Evolutionary conservation across 1,140 invertebrate genomes (phyloP), one percentile per base, ranked within the genome.

Genomic region (Drosophila chauvacae): DNA sequence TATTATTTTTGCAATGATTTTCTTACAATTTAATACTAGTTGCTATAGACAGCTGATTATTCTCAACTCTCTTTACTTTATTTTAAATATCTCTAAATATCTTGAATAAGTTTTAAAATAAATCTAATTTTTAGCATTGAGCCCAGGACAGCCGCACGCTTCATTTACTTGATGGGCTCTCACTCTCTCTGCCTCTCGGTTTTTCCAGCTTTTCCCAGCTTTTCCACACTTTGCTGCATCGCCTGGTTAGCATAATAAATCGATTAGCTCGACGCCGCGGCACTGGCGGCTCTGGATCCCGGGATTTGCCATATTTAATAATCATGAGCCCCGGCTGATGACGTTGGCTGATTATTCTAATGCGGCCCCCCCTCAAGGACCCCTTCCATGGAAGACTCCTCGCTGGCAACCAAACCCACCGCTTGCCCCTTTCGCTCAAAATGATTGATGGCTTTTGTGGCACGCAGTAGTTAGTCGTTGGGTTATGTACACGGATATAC

Each of bases 391-490:
- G 58, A 41, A 51, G 58, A 41, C 57, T 45, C 50, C 51, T 55
- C 18, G 13, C 39, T 50, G 45, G 37, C 41, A 65, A 10, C 41
- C 55, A 57, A 51, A 20, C 28, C 78, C 69, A 60, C 77, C 74
- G 85, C 78, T 90, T 90, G 81, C 85, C 85, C 85, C 85, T 90
- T 90, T 90, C 85, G 86, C 81, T 90, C 81, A 79, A 71, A 90
- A 90, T 90, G 85, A 90, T 90, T 90, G 85, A 90, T 90, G 85
- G 85, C 71, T 90, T 85, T 90, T 90, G 81, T 90, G 85, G 80
- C 81, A 77, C 85, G 85, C 84, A 75, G 68, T 64, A 77, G 70
- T 80, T 77, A 59, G 61, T 73, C 60, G 57, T 64, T 57, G 74
- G 57, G 75, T 42, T 60, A 72, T 63, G 59, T 63, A 77, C 44